Base-by-base conservation (phyloP, 1,140 invertebrate genomes). In the Penaeus chinensis region DNA sequence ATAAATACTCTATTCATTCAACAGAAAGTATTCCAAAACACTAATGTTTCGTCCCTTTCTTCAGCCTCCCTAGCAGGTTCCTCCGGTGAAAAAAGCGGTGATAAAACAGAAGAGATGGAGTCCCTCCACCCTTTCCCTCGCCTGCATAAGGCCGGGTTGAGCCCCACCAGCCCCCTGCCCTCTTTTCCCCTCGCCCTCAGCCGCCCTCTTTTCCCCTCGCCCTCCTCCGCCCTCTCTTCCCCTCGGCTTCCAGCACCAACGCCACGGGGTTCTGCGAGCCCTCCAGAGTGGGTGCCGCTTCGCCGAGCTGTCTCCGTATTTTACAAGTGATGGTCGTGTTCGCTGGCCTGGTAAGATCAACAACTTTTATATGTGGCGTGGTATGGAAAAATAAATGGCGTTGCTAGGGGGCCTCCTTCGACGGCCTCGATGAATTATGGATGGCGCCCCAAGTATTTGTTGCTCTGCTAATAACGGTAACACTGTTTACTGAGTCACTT, bases 301-400 rank as follows among this genome's bases (percentile, higher is more conserved):
- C 79, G 79, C 47, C 85, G 79, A 81, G 85, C 69, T 87, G 85
- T 87, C 85, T 87, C 32, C 78, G 85, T 87, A 87, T 87, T 87
- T 87, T 87, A 82, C 80, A 87, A 87, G 42, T 82, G 85, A 87
- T 24, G 85, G 82, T 18, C 85, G 47, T 82, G 85, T 76, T 87
- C 78, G 47, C 61, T 62, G 79, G 78, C 79, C 66, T 63, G 85
- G 76, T 66, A 82, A 81, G 85, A 87, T 87, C 85, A 87, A 71
- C 85, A 87, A 87, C 79, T 87, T 85, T 82, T 87, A 87, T 76
- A 82, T 87, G 85, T 82, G 85, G 66, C 63, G 78, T 74, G 79
- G 85, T 74, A 87, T 82, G 78, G 66, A 82, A 87, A 82, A 82
- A 74, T 74, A 87, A 82, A 81, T 81, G 85, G 78, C 27, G 42